These are phyloP conservation scores for Iselma pallidipennis DNA, from an alignment of 2,888 invertebrate genomes.

Conservation along the genomic window DNA sequence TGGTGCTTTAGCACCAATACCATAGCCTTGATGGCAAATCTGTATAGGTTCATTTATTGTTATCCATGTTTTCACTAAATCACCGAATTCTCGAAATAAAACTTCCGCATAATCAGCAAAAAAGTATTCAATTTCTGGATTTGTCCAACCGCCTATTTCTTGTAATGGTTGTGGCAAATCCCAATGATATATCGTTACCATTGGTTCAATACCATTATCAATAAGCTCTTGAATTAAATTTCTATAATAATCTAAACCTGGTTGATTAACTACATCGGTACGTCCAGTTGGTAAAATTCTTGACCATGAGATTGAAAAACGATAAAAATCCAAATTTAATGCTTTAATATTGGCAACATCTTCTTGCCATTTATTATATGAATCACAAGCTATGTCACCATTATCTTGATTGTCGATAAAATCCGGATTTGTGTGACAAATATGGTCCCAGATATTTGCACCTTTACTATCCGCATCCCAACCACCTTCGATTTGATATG, in stretches of 20 bases:
- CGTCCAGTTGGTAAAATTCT: conserved; percentile 63
- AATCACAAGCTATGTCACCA: conserved; percentile 67
- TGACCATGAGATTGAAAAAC: conserved; percentile 47
- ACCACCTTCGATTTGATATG: conserved; percentile 43
- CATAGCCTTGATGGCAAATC: conserved; percentile 38
- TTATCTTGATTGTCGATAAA: conserved; percentile 59
- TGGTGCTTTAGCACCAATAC: conserved; percentile 42
- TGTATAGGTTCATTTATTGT: conserved; percentile 60
- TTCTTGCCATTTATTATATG: conserved; percentile 66
- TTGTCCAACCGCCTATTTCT: conserved; percentile 65
- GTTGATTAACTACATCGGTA: conserved; percentile 65
- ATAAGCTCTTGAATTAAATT: conserved; percentile 71
- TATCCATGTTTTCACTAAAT: conserved; percentile 55
- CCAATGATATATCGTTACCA: conserved; percentile 52
- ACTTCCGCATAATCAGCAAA: conserved; percentile 62
- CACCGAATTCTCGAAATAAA: conserved; percentile 44
- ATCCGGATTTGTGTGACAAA: conserved; percentile 59
- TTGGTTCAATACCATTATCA: conserved; percentile 60
- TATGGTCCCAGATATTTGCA: conserved; percentile 69
- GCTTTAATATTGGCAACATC: conserved; percentile 46
- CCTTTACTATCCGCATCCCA: conserved; percentile 57
- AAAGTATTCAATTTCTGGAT: conserved; percentile 60
- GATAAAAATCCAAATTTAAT: conserved; percentile 57
- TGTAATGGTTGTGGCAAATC: conserved; percentile 45
- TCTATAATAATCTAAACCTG: conserved; percentile 75